Evolutionary conservation across 2,888 invertebrate genomes (phyloP), one percentile per base, ranked within the genome.

Genomic region (Pseudococcus longispinus): DNA sequence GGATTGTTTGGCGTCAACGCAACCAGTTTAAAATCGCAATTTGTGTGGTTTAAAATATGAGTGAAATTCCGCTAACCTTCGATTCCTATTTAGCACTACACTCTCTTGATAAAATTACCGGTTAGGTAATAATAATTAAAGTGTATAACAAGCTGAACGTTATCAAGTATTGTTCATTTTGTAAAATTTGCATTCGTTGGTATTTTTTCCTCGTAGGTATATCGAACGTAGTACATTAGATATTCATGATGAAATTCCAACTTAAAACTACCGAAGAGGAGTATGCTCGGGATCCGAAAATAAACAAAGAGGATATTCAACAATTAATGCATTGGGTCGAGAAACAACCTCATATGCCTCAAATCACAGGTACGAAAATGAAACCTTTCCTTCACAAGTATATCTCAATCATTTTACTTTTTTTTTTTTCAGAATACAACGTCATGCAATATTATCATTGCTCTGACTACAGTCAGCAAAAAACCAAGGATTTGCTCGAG

Each of bases 261-360:
- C 46, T n/a, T 8, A 87, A 87, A 83, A 85, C 74, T 74, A 85
- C 37, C 65, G 84, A 87, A 83, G 87, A 88, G 37, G 88, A 88
- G 55, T 88, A 88, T 15, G 84, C 83, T 29, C 89, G 89, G 83
- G 87, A 89, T 82, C 88, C 89, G 23, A 87, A 89, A 70, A 82
- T 89, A 51, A 88, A 88, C 65, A 86, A 83, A 11, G 88, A 89
- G 13, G 89, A 89, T 60, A 88, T 90, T 8, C 87, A 89, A 23
- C 86, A 88, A 37, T 88, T 90, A 0, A 87, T 88, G 26, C 87
- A 88, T 18, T 89, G 89, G 89, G 88, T 89, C 46, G 84, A 84
- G 9, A 87, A 87, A 51, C 88, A 89, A 77, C 87, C 87, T 18
- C 88, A 89, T 55, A 83, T 87, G 55, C 88, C 88, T n/a, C 37